A percentile compares a stretch with the other conserved stretches of the same genome.
Evolutionary conservation across 2,797 vertebrate species (phyloP).

Genomic region (Coreius guichenoti): DNA sequence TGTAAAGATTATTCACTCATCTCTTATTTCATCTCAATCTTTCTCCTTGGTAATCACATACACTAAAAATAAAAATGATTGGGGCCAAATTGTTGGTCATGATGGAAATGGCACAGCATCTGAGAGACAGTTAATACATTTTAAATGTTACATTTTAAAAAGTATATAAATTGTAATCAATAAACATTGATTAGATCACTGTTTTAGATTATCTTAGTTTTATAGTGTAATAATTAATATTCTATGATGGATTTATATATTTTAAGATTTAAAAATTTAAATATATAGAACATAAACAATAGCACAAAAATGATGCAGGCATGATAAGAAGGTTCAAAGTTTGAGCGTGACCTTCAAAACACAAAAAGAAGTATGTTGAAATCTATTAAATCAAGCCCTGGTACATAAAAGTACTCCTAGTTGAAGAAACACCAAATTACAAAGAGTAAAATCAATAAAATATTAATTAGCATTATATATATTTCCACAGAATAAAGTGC

Average conservation of each 20-base stretch:
- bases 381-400: background rate
- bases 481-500: slow-evolving; percentile 6
- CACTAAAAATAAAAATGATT: too few relatives aligned
- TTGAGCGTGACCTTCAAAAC: slow-evolving; percentile 50
- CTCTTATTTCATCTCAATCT: background rate
- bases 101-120: background rate
- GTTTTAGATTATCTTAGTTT: background rate
- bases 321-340: background rate
- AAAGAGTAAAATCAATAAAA: slow-evolving; percentile 20
- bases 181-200: background rate
- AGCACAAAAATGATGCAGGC: slow-evolving; percentile 8
- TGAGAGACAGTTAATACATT: background rate
- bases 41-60: background rate
- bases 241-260: background rate
- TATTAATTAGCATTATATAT: background rate
- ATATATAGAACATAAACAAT: background rate
- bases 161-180: background rate
- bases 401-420: background rate
- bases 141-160: background rate
- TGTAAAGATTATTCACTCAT: background rate
- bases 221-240: background rate
- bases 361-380: slow-evolving; percentile 9
- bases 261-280: background rate
- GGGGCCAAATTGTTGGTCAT: background rate
- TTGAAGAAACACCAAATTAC: background rate